Conservation (phyloP, 1,140 invertebrate genomes). For the Leptonema lineaticorne region DNA sequence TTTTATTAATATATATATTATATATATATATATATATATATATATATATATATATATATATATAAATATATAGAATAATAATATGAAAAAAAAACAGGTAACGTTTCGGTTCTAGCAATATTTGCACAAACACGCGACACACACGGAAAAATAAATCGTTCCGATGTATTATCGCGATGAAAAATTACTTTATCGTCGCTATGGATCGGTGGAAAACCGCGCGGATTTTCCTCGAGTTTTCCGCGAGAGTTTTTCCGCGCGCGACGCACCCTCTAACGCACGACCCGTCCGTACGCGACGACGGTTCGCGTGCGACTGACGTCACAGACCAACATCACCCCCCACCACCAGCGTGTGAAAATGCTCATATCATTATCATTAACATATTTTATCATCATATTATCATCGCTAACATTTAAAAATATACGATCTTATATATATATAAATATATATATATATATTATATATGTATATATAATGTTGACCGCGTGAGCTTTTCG, state of each 20-base stretch:
- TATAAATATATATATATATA: neutral
- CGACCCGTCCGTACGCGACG: neutral
- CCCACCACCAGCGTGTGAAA: no score
- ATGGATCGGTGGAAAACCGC: neutral
- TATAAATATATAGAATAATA: neutral
- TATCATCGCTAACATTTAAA: no score
- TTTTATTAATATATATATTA: neutral
- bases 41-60: neutral
- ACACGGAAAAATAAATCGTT: neutral
- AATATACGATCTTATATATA: neutral
- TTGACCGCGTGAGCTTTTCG: neutral
- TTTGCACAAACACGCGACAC: no score
- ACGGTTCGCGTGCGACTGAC: neutral
- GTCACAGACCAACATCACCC: neutral
- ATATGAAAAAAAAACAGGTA: neutral
- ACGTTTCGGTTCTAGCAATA: no score
- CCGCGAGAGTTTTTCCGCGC: neutral
- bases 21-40: neutral
- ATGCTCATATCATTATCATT: no score
- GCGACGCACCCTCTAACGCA: neutral
- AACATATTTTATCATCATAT: no score
- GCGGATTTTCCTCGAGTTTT: slow-evolving; percentile 6
- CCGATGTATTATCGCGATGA: neutral
- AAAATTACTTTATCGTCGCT: neutral
- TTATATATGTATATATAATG: neutral